Evolutionary conservation across 2,113 vertebrate species (phyloP), one percentile per base, ranked within the genome.

Genomic region (Aleadryas rufinucha): DNA sequence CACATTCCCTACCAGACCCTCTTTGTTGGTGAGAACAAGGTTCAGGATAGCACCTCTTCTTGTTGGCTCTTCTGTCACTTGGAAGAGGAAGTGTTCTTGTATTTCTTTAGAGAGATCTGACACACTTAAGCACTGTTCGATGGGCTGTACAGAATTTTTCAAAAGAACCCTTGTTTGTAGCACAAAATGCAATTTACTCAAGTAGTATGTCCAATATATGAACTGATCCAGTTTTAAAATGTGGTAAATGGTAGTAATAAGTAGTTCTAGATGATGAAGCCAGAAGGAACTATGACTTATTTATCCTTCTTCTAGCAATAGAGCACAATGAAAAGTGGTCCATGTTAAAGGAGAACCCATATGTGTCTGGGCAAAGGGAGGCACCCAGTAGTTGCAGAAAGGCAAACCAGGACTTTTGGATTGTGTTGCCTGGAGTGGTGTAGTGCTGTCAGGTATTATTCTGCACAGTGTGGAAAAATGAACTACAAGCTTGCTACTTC

Each of bases 291-390:
- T 66, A 18, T 50, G 28, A 28, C 19, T 70, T 47, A 28, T 2
- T 61, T 64, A 6, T 59, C 22, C 47, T 74, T 47, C 86, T 77
- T 64, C 28, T 78, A 42, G 65, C 19, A 71, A 2, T 13, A 63
- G 26, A 81, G 20, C 11, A n/a, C 28, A 57, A 11, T 4, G 3
- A 21, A 20, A 49, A 45, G 41, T 39, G 45, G 2, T 17, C 9
- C 6, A 2, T 3, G 0, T n/a, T 86, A 24, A 45, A 63, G 31
- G 27, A 93, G 37, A 77, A 30, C 33, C 18, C 0, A 0, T 17
- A 4, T 33, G 9, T 61, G 19, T 37, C 42, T 54, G 47, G 27
- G 33, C 16, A 5, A 37, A 61, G 45, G 70, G 44, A 83, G 39
- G 30, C 42, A 39, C 39, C 4, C 30, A 52, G 45, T 15, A 75